A percentile compares a stretch with the other conserved stretches of the same genome.
Conservation (phyloP, 2,888 invertebrate species). For the Actias luna region DNA sequence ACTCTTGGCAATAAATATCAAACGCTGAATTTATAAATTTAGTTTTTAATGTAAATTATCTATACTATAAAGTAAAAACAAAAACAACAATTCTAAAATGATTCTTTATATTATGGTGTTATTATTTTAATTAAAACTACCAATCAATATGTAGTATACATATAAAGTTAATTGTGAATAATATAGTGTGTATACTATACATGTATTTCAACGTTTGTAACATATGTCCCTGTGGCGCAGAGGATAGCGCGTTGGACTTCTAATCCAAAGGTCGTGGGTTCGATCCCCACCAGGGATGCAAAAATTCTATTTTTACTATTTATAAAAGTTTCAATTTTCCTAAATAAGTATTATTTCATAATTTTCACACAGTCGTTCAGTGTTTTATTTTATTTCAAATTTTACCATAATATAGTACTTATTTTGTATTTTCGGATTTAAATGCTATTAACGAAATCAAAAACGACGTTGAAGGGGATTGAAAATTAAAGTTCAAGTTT, state of each 20-base stretch:
- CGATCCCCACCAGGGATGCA: slow-evolving; percentile 92
- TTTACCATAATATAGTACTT: too few species aligned
- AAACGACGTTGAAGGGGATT: too few species aligned
- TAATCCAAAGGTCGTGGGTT: slow-evolving; percentile 95
- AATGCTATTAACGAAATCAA: too few species aligned
- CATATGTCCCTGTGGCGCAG: slow-evolving; percentile 90
- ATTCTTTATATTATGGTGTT: neutral
- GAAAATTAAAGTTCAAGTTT: too few species aligned
- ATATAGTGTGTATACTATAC: slow-evolving; percentile 9
- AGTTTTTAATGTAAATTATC: neutral
- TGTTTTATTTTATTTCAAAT: too few species aligned
- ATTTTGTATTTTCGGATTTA: too few species aligned
- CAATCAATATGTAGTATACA: neutral
- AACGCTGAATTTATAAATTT: neutral
- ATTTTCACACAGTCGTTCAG: too few species aligned
- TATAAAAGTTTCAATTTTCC: neutral
- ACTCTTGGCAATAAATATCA: slow-evolving; percentile 16
- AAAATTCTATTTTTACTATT: slow-evolving; percentile 23
- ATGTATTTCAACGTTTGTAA: slow-evolving; percentile 35
- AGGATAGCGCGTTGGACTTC: slow-evolving; percentile 95
- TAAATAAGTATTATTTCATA: too few species aligned
- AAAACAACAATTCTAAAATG: neutral
- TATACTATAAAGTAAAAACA: neutral
- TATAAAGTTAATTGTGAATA: neutral
- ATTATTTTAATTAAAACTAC: neutral